Conservation (phyloP, 2,797 vertebrate species). For the Pogoniulus pusillus region DNA sequence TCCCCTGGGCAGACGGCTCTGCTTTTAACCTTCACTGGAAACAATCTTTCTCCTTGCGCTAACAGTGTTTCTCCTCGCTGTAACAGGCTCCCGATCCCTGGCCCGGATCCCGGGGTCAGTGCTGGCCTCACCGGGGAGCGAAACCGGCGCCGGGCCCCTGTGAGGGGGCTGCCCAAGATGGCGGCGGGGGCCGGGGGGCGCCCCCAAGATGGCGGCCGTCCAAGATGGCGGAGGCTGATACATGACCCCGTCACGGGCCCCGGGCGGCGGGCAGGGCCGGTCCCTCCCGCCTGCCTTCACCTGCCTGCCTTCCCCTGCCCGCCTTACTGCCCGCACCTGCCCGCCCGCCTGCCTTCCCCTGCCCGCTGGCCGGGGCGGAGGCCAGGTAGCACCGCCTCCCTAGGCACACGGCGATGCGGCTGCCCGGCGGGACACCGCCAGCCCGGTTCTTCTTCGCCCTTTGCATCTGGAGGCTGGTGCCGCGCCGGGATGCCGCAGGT, state of each 20-base stretch:
- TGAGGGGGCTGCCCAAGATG: background rate
- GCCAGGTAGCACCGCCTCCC: background rate
- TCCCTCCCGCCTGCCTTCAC: background rate
- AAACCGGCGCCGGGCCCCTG: background rate
- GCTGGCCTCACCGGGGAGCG: accelerated
- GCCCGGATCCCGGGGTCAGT: accelerated
- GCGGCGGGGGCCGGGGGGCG: background rate
- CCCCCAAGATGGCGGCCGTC: background rate
- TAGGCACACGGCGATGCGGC: background rate
- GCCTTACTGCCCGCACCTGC: no score
- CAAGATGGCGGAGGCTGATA: background rate
- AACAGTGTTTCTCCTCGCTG: accelerated
- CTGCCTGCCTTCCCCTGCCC: background rate
- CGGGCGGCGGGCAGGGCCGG: background rate
- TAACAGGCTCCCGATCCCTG: accelerated
- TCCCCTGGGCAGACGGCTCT: accelerated
- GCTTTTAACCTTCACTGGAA: accelerated
- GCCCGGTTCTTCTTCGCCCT: background rate
- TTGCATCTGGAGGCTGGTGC: background rate
- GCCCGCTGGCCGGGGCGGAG: background rate
- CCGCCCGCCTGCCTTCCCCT: background rate
- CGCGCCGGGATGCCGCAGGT: conserved; percentile 21
- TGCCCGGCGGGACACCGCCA: background rate
- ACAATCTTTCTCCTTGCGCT: no score
- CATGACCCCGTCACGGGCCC: background rate